Evolutionary conservation across 2,888 invertebrate species (phyloP).

Genomic region (Parasteatoda lunata): DNA sequence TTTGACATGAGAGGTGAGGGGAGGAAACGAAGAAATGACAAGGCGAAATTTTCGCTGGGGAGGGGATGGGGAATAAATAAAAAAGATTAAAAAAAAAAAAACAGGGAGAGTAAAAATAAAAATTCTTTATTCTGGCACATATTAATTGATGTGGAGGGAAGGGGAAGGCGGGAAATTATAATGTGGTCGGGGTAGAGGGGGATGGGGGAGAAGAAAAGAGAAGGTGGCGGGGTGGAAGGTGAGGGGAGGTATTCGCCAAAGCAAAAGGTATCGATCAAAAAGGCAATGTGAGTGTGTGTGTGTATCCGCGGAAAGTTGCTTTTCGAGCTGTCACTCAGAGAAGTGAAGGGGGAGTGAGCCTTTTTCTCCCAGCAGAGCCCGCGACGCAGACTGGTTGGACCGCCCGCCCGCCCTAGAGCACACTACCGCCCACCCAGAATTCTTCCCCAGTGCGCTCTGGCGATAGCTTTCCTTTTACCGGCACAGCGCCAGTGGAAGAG

Average conservation of each 20-base stretch:
- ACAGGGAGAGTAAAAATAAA: constrained; percentile 22
- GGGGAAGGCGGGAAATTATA: constrained; percentile 69
- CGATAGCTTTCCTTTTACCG: constrained; percentile 55
- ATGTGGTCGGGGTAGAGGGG: constrained; percentile 63
- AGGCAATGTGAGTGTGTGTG: neutral
- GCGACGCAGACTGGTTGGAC: constrained; percentile 58
- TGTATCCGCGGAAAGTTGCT: constrained; percentile 45
- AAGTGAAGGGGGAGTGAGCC: constrained; percentile 40
- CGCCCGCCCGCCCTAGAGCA: constrained; percentile 27
- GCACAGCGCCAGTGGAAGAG: constrained; percentile 33
- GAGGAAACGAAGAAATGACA: constrained; percentile 4
- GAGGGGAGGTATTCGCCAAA: constrained; percentile 33
- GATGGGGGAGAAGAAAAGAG: constrained; percentile 6
- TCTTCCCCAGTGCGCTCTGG: constrained; percentile 30
- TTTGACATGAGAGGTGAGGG: constrained; percentile 51
- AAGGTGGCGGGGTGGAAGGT: constrained; percentile 19
- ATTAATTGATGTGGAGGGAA: constrained; percentile 67
- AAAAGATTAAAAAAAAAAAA: constrained; percentile 43
- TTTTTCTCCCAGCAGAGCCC: constrained; percentile 3
- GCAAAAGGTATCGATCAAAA: constrained; percentile 61
- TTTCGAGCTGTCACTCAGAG: constrained; percentile 64
- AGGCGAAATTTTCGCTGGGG: neutral
- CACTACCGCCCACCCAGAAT: constrained; percentile 37
- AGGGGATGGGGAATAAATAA: constrained; percentile 11
- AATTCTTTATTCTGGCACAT: constrained; percentile 65